Base-by-base conservation (phyloP, 2,888 invertebrate species). In the Alloplasta piceator region DNA sequence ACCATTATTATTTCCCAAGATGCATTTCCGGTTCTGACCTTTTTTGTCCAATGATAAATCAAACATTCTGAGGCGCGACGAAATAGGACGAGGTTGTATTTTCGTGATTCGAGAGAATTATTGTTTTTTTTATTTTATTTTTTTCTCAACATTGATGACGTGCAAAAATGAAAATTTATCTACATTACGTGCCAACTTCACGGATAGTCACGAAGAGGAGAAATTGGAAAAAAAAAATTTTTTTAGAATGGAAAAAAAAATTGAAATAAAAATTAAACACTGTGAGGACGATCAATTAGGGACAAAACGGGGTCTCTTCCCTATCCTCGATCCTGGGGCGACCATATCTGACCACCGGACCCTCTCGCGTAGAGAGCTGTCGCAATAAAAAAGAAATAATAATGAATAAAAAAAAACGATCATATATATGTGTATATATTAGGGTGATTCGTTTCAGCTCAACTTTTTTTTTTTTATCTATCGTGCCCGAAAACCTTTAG, bases 341-440 rank as follows among this genome's bases (percentile, higher is more conserved):
- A 48, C 38, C 52, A 36, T 58, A 36, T 50, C 16, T 12, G n/a
- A 41, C 39, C 43, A 10, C 39, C 10, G 12, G 50, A 6, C 48
- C 7, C 70, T 73, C 58, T 66, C 71, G 60, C 56, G 58, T 26
- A 43, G 14, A 52, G 63, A 61, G 70, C 64, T 52, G 72, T 78
- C 41, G 73, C 70, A 75, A 76, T 70, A 72, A 78, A 72, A 61
- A 68, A 77, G 41, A 52, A 71, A 60, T 61, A 64, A 72, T 60
- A 79, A 79, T 43, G 72, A 75, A 75, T 64, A 14, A 10, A 6
- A 26, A 55, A 68, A 63, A 56, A 70, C 61, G 48, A 61, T 63
- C 14, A 60, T 43, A 60, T 39, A 72, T 50, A 39, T 63, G 12
- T 38, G 16, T 72, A 58, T 61, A 74, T 63, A 12, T 70, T n/a